Base-by-base conservation (phyloP, 2,888 invertebrate species). In the Caenorhabditis auriculariae region DNA sequence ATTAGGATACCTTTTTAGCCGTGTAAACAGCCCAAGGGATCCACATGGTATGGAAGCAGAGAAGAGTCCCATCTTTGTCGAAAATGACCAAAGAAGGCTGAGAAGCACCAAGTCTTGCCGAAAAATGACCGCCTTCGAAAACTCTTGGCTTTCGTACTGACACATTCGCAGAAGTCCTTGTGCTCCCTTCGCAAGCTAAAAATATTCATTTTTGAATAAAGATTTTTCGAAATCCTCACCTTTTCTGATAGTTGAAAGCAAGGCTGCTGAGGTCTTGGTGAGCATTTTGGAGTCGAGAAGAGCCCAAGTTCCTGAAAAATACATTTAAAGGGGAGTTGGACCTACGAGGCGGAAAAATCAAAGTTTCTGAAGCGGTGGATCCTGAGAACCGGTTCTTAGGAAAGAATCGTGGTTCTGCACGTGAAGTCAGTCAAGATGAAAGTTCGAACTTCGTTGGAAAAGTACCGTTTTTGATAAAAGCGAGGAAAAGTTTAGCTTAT, bases 11-110 rank as follows among this genome's bases (percentile, higher is more conserved):
- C 79, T 82, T 54, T 73, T n/a, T 64, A 17, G 79, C 76, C 1
- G 84, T 67, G 21, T 74, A 66, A 28, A 79, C 73, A 4, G 82
- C 78, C 84, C 84, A 84, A 35, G 83, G 83, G 28, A 81, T 78
- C 84, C 84, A 84, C 83, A 84, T 83, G 32, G 82, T 77, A 60
- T 84, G 83, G 69, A 84, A 84, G 60, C 84, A 84, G 29, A 84
- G 82, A 26, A 84, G 78, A 3, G 84, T 84, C 4, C 84, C 84
- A 73, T 84, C 84, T 67, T 84, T 84, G 74, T 84, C 84, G 69
- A 84, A 84, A 43, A 84, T 84, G 12, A 84, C 84, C n/a, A 82
- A 56, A 24, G 74, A 49, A n/a, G n/a, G n/a, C n/a, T n/a, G n/a
- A n/a, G n/a, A n/a, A n/a, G n/a, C n/a, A 15, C n/a, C 28, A 15